A percentile compares a stretch with the other conserved stretches of the same genome.
Conservation (phyloP, 2,113 vertebrate genomes). For the Scolopax mira region DNA sequence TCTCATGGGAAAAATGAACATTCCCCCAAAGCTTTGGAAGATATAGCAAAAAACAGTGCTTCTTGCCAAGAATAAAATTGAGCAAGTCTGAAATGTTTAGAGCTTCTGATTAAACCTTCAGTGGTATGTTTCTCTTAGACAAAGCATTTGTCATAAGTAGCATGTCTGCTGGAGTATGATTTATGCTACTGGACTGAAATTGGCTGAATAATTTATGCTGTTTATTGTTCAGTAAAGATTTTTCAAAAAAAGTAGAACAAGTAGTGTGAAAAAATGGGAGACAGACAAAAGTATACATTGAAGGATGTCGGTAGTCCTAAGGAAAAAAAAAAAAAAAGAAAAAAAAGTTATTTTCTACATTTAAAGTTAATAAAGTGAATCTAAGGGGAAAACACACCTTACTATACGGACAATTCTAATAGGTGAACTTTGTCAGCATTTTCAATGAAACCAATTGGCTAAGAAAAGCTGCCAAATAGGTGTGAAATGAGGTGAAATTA, state of each 20-base stretch:
- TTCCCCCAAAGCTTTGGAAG: slow-evolving; percentile 49
- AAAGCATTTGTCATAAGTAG: slow-evolving; percentile 73
- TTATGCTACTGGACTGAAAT: slow-evolving; percentile 72
- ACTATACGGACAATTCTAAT: slow-evolving; percentile 42
- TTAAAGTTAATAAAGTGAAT: slow-evolving; percentile 62
- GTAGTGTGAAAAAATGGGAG: neutral
- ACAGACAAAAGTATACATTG: neutral
- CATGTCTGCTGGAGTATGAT: slow-evolving; percentile 68
- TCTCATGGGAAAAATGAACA: slow-evolving; percentile 55
- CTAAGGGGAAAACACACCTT: slow-evolving; percentile 29
- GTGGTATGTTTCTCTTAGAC: slow-evolving; percentile 68
- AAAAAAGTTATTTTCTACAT: slow-evolving; percentile 24
- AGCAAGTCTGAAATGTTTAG: slow-evolving; percentile 67
- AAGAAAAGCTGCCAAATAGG: slow-evolving; percentile 76
- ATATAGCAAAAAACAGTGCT: slow-evolving; percentile 37
- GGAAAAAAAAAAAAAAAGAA: neutral
- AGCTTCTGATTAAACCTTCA: slow-evolving; percentile 73
- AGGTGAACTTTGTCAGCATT: slow-evolving; percentile 67
- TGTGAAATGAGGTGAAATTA: slow-evolving; percentile 83
- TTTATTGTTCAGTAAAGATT: slow-evolving; percentile 73
- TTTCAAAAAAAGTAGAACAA: slow-evolving; percentile 57
- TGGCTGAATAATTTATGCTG: slow-evolving; percentile 75
- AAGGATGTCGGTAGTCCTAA: neutral
- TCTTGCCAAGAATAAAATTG: slow-evolving; percentile 70
- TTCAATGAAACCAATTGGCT: slow-evolving; percentile 70